Base-by-base conservation (phyloP, 2,113 vertebrate species). In the Rhinichthys klamathensis region DNA sequence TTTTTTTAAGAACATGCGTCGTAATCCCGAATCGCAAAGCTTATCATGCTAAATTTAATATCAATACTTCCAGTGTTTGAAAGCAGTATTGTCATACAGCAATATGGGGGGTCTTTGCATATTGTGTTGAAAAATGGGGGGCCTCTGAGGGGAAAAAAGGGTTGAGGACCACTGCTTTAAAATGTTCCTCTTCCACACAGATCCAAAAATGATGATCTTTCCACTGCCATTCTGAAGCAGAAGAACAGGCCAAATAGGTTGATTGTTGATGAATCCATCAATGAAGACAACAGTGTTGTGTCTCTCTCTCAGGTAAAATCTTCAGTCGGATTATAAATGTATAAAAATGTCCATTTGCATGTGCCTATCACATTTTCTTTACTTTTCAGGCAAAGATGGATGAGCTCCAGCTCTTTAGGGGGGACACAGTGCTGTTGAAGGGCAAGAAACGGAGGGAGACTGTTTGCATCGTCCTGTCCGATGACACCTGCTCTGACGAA, bases 271-370 rank as follows among this genome's bases (percentile, higher is more conserved):
- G 98, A 99, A 94, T 97, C 98, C 87, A 99, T 99, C 93, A 99
- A 99, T 94, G 98, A 99, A 94, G 98, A 99, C 94, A 99, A 99
- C 94, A 99, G 98, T 80, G 98, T 99, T 87, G 98, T 99, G 75
- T 99, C 98, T 1, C 96, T 99, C 85, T 99, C 98, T 87, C 98
- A 99, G 97, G 98, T 99, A 90, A 12, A 21, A 30, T 56, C 27
- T 41, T 46, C 7, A 60, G 21, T 77, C n/a, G 10, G 0, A 46
- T 25, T 41, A n/a, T 80, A n/a, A 58, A 4, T 58, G 25, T n/a
- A 3, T 35, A 25, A 46, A 27, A 15, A 74, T 15, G 0, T 15
- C 23, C 0, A 8, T 3, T 25, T 46, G 23, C 9, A 35, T 69
- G 12, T 65, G 49, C 21, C 27, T 30, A 72, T 51, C 23, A 10